Conservation (phyloP, 2,888 invertebrate genomes). For the Plemyria rubiginata region DNA sequence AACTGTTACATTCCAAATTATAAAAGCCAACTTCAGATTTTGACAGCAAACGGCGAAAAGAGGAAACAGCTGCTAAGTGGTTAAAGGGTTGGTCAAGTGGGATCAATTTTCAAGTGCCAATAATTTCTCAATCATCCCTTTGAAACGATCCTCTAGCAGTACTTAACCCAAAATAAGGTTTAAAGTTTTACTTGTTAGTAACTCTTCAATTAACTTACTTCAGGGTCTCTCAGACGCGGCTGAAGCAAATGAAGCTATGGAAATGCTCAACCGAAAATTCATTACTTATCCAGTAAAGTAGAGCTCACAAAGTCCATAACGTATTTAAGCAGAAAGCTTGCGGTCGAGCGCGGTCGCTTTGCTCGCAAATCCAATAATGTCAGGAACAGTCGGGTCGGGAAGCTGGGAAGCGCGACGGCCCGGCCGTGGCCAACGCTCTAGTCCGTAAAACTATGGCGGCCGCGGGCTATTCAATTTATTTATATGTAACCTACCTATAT, state of each 20-base stretch:
- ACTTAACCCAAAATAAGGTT: background rate
- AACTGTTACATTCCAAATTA: no score
- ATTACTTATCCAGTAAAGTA: constrained; percentile 44
- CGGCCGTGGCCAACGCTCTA: constrained; percentile 12
- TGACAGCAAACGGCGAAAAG: background rate
- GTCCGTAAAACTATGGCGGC: constrained; percentile 26
- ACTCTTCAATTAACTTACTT: constrained; percentile 22
- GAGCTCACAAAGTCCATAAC: constrained; percentile 49
- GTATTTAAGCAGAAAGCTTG: constrained; percentile 50
- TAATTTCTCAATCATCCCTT: constrained; percentile 3
- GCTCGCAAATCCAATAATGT: constrained; percentile 61
- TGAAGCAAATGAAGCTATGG: constrained; percentile 26
- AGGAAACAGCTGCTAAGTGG: constrained; percentile 16
- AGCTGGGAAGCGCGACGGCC: constrained; percentile 22
- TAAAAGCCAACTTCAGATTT: no score
- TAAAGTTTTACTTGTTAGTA: background rate
- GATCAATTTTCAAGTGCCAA: constrained; percentile 16
- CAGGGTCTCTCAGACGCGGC: constrained; percentile 12
- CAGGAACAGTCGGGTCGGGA: constrained; percentile 38
- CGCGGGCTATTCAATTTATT: constrained; percentile 19
- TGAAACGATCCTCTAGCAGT: background rate
- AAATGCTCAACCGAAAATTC: constrained; percentile 31
- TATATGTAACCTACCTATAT: constrained; percentile 7
- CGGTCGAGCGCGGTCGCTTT: constrained; percentile 49
- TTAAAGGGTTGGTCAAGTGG: constrained; percentile 23